Percentiles rank a stretch among this genome's conserved stretches.
Evolutionary conservation across 2,797 vertebrate genomes (phyloP).

Genomic region (Muscicapa striata): DNA sequence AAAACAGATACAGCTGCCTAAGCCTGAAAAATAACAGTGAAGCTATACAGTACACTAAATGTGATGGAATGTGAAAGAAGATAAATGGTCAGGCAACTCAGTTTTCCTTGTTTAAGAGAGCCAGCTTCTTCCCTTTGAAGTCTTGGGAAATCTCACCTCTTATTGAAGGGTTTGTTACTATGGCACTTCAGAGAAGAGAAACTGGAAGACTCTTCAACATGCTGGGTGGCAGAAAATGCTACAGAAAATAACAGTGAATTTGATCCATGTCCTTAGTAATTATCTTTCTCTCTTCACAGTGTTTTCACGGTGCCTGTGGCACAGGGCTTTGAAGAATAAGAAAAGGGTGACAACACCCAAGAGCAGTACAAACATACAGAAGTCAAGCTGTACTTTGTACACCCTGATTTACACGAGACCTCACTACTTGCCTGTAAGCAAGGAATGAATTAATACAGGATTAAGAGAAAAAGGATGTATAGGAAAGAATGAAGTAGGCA

Average conservation of each 20-base stretch:
- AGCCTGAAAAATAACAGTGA: background rate
- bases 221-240: slow-evolving; percentile 9
- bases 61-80: slow-evolving; percentile 51
- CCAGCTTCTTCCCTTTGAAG: background rate
- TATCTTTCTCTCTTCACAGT: slow-evolving; percentile 50
- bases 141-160: background rate
- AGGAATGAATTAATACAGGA: slow-evolving; percentile 7
- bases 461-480: background rate
- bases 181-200: slow-evolving; percentile 62
- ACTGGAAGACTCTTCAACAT: slow-evolving; percentile 34
- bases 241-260: background rate
- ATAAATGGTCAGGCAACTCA: slow-evolving; percentile 22
- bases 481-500: background rate
- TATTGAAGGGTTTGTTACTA: slow-evolving; percentile 14
- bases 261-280: slow-evolving; percentile 25
- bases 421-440: slow-evolving; percentile 34
- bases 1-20: slow-evolving; percentile 9
- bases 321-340: background rate
- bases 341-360: slow-evolving; percentile 8
- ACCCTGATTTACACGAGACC: slow-evolving; percentile 34
- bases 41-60: background rate
- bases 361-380: slow-evolving; percentile 1
- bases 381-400: slow-evolving; percentile 22
- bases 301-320: slow-evolving; percentile 33
- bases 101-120: background rate